phyloP scores from a whole-genome alignment of 2,888 invertebrate species.

The Pyralis farinalis region DNA sequence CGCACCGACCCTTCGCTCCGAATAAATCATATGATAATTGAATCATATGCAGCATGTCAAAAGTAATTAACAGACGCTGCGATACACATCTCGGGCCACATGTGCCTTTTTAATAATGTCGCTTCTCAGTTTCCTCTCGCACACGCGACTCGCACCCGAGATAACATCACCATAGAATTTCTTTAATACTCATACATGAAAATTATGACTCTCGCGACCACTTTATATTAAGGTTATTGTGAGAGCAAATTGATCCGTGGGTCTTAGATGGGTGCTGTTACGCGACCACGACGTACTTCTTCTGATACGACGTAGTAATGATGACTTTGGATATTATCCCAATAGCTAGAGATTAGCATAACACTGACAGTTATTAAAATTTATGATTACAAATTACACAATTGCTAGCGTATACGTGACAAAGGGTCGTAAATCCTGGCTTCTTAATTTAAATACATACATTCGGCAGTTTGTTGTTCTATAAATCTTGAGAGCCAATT shows the following conservation, averaged over 20 bases:
- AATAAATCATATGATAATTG: constrained; percentile 80
- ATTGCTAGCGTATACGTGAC: constrained; percentile 19
- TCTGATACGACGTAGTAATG: constrained; percentile 24
- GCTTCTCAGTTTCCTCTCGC: constrained; percentile 64
- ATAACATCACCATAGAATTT: constrained; percentile 73
- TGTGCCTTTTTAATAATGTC: constrained; percentile 78
- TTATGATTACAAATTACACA: constrained; percentile 26
- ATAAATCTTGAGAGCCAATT: constrained; percentile 64
- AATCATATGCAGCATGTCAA: constrained; percentile 80
- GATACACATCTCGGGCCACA: constrained; percentile 76
- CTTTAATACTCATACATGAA: constrained; percentile 65
- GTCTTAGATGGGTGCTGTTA: constrained; percentile 49
- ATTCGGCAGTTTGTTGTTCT: constrained; percentile 48
- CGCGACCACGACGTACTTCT: constrained; percentile 32
- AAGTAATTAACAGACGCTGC: constrained; percentile 77
- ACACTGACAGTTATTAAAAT: constrained; percentile 18
- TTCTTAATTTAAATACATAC: constrained; percentile 44
- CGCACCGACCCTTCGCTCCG: constrained; percentile 48
- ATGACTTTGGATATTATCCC: constrained; percentile 22
- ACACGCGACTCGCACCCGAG: constrained; percentile 68
- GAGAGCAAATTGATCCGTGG: constrained; percentile 70
- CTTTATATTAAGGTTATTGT: constrained; percentile 74
- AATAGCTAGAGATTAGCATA: constrained; percentile 19
- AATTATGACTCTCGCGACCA: constrained; percentile 66
- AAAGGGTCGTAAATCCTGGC: constrained; percentile 36